phyloP scores from a whole-genome alignment of 2,888 invertebrate genomes.

The Cryptus viduatorius region DNA sequence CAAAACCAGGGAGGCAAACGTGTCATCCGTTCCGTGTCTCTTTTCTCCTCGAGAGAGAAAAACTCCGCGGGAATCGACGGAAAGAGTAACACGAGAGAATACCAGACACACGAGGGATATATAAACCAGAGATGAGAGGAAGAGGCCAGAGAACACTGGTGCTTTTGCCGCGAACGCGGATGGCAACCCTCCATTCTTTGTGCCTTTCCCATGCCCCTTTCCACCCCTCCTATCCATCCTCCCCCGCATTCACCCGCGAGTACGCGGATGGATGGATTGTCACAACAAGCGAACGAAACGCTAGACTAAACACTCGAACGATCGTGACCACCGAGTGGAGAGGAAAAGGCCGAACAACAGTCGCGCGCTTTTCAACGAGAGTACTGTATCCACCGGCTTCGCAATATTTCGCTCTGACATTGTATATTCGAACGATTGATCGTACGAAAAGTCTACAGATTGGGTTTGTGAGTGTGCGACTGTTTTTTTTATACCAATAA shows the following conservation, averaged over 20 bases:
- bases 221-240: constrained; percentile 15
- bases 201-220: constrained; percentile 49
- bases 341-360: constrained; percentile 56
- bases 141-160: constrained; percentile 55
- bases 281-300: constrained; percentile 80
- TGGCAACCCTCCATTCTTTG: constrained; percentile 67
- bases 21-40: constrained; percentile 53
- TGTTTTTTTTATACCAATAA: background rate
- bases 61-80: constrained; percentile 52
- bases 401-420: constrained; percentile 20
- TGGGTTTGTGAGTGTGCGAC: background rate
- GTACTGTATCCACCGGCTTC: constrained; percentile 20
- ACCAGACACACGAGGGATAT: constrained; percentile 18
- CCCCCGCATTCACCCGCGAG: constrained; percentile 66
- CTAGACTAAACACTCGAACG: constrained; percentile 82
- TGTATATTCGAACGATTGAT: constrained; percentile 33
- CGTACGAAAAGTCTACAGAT: constrained; percentile 9
- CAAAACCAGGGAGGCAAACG: constrained; percentile 63
- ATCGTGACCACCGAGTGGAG: constrained; percentile 77
- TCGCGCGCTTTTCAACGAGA: constrained; percentile 44
- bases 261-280: constrained; percentile 81
- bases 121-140: constrained; percentile 18
- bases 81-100: constrained; percentile 10
- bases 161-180: constrained; percentile 57
- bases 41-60: constrained; percentile 32